Base-by-base conservation (phyloP, 2,797 vertebrate genomes). In the Coendou prehensilis region DNA sequence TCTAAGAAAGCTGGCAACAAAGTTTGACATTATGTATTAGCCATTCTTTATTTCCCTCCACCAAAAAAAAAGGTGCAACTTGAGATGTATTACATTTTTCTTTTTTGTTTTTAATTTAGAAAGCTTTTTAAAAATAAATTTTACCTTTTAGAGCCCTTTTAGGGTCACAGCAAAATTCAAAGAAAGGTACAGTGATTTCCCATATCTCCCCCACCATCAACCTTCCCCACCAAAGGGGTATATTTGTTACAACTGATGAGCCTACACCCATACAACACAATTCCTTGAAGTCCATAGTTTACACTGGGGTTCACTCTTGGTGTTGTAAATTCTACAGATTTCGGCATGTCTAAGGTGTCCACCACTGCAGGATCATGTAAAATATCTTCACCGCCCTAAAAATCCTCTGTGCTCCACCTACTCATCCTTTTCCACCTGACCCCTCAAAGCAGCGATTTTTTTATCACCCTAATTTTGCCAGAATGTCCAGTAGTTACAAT, bases 1-100 rank as follows among this genome's bases (percentile, higher is more conserved):
- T 93, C 61, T 33, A 69, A 94, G 30, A 76, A 95, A 96, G 52
- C 17, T 52, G 50, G 14, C 33, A 30, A 71, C 50, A 93, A 86
- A 91, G 30, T 76, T 67, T 89, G 30, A 78, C 54, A 52, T 54
- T 75, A 61, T 73, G 17, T 56, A 50, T 52, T 8, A 59, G 41
- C 50, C 54, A 73, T 76, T 50, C 13, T 84, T 76, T 47, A 45
- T 18, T 28, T 33, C 8, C 18, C 28, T 52, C 76, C 28, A 2
- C 20, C n/a, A 57, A 96, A 87, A 81, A 41, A 17, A 89, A 87
- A 80, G 69, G 14, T 67, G 17, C 20, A 56, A 87, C 41, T 63
- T 79, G 59, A 78, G 11, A 76, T 37, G 9, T 63, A 57, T 41
- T 86, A 9, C 47, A 23, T 15, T 57, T 75, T 69, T 33, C 33